Evolutionary conservation across 2,113 vertebrate species (phyloP), one percentile per base, ranked within the genome.

Genomic region (Aplodontia rufa): DNA sequence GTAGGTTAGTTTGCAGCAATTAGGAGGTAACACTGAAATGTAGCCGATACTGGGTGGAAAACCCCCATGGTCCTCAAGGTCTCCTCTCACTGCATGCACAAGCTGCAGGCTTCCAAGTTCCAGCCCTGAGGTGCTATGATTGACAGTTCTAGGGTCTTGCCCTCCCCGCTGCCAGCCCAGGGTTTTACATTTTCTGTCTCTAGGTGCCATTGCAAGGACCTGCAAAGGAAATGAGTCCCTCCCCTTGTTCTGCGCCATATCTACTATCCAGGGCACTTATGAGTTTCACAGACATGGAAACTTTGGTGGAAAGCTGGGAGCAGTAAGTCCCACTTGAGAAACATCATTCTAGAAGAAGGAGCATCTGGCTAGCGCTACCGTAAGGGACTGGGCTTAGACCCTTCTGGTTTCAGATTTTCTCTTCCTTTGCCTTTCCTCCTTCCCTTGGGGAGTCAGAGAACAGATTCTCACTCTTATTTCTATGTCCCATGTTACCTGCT

Each of bases 181-280:
- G 28, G n/a, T 32, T 72, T 37, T 42, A 12, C 71, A 30, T 49
- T 42, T 37, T 40, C 32, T 37, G 49, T n/a, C 26, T 74, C 35
- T 80, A 26, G 60, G 47, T 14, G 45, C 64, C 60, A 62, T 14
- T 9, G 58, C 1, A 26, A 45, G 69, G 69, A 51, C 14, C 30
- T 60, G 72, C 32, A 42, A 11, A 16, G n/a, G 87, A 47, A 42
- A 28, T 76, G 30, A 80, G 35, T 16, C 26, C 2, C 24, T 72
- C 3, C 7, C 26, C 24, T 0, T 12, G 12, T 37, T 69, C n/a
- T 6, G 8, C 32, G 35, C 30, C 0, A 49, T 0, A 17, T 26
- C 64, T 66, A 60, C 55, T 47, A 19, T 0, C 1, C 2, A 40
- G 81, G 51, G n/a, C 20, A 71, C 20, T 1, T 22, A 7, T 17